phyloP scores from a whole-genome alignment of 1,140 invertebrate genomes.

The Drosophila neocordata region DNA sequence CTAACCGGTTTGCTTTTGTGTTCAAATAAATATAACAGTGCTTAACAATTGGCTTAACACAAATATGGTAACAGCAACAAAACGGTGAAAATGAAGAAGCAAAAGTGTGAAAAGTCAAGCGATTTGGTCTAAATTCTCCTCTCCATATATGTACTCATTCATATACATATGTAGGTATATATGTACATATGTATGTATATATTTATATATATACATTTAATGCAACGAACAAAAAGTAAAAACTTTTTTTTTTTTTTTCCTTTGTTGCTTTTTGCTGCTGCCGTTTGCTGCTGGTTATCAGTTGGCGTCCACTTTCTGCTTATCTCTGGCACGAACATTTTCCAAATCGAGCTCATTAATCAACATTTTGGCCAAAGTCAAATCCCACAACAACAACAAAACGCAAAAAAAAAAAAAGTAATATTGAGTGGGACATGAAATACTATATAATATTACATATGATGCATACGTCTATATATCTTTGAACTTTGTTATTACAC shows the following conservation, averaged over 20 bases:
- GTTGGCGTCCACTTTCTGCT: conserved; percentile 1
- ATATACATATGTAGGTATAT: not conserved
- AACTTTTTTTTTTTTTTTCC: not conserved
- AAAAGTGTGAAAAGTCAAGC: conserved; percentile 3
- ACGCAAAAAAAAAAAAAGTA: not conserved
- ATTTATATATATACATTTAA: not conserved
- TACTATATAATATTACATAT: too few relatives aligned
- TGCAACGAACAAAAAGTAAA: not conserved
- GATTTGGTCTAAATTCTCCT: not conserved
- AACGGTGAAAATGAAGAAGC: not conserved
- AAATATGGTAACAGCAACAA: conserved; percentile 3
- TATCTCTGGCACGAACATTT: conserved; percentile 1
- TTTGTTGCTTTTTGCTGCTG: not conserved
- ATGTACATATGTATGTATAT: not conserved
- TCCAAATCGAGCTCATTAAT: conserved; percentile 10
- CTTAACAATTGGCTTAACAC: conserved; percentile 4
- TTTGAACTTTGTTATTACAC: too few relatives aligned
- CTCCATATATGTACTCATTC: not conserved
- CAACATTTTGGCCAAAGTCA: conserved; percentile 8
- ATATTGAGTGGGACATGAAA: too few relatives aligned
- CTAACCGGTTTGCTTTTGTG: conserved; percentile 1
- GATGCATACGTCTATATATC: too few relatives aligned
- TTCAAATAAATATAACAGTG: conserved; percentile 9
- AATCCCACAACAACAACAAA: not conserved
- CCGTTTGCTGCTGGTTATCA: conserved; percentile 1